Conservation (phyloP, 2,888 invertebrate genomes). For the Coremacera marginata region DNA sequence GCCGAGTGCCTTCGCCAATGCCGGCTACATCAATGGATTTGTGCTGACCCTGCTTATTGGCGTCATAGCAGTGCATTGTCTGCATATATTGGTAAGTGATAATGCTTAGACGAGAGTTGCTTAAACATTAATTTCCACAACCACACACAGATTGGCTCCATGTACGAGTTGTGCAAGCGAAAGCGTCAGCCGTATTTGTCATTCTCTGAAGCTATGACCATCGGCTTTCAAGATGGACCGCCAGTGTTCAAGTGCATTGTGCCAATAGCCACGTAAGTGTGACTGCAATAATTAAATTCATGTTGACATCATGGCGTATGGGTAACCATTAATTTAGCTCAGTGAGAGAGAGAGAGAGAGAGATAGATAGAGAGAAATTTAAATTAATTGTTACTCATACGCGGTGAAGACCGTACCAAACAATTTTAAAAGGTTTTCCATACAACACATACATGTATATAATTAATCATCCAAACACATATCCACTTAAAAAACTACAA, state of each 20-base stretch:
- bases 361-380: neutral
- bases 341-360: neutral
- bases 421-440: neutral
- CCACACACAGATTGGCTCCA: slow-evolving; percentile 57
- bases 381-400: slow-evolving; percentile 25
- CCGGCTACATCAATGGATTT: slow-evolving; percentile 90
- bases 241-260: slow-evolving; percentile 74
- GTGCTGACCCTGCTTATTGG: slow-evolving; percentile 87
- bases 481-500: neutral
- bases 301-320: slow-evolving; percentile 1
- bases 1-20: slow-evolving; percentile 87
- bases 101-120: neutral
- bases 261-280: slow-evolving; percentile 70
- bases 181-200: slow-evolving; percentile 80
- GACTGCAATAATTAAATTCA: neutral
- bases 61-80: slow-evolving; percentile 93
- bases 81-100: slow-evolving; percentile 84
- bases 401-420: neutral
- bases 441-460: neutral
- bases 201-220: slow-evolving; percentile 87
- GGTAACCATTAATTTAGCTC: neutral
- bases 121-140: slow-evolving; percentile 8
- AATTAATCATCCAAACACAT: neutral
- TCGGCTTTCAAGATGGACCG: slow-evolving; percentile 83
- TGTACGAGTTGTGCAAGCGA: slow-evolving; percentile 72